phyloP scores from a whole-genome alignment of 2,888 invertebrate species.

The Herminia tarsipennalis region DNA sequence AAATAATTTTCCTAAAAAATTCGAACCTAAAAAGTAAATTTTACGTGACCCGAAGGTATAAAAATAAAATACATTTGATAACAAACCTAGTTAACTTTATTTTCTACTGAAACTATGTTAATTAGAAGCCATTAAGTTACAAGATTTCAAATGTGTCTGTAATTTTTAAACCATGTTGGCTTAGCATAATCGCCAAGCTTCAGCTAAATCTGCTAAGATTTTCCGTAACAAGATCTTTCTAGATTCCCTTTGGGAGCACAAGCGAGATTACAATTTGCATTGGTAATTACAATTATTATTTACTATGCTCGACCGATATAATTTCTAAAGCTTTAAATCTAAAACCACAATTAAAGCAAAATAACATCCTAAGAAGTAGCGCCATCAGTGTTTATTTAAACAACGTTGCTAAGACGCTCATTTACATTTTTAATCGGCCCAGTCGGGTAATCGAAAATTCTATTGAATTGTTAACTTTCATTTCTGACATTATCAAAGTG shows the following conservation, averaged over 20 bases:
- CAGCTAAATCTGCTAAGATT: slow-evolving; percentile 1
- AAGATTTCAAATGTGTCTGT: not conserved
- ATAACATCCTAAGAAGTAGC: slow-evolving; percentile 22
- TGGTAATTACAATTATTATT: slow-evolving; percentile 11
- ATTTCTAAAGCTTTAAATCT: slow-evolving; percentile 35
- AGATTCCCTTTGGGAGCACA: slow-evolving; percentile 3
- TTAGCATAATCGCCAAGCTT: slow-evolving; percentile 4
- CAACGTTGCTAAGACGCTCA: slow-evolving; percentile 28
- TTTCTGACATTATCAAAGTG: slow-evolving; percentile 27
- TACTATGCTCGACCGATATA: slow-evolving; percentile 7
- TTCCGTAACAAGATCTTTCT: slow-evolving; percentile 2
- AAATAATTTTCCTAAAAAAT: no score
- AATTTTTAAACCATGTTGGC: not conserved
- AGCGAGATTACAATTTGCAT: slow-evolving; percentile 15
- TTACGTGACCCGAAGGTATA: no score
- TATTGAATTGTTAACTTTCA: slow-evolving; percentile 32
- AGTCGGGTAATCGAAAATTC: slow-evolving; percentile 28
- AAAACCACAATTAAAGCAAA: slow-evolving; percentile 25
- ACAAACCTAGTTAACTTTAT: no score
- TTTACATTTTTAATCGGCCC: slow-evolving; percentile 37
- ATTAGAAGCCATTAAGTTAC: slow-evolving; percentile 1
- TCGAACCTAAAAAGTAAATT: no score
- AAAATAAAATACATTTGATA: no score
- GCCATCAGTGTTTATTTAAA: slow-evolving; percentile 35
- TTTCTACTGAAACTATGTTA: not conserved